Percentiles rank a stretch among this genome's conserved stretches.
phyloP scores from a whole-genome alignment of 2,113 vertebrate genomes.

The Dasyornis broadbenti region DNA sequence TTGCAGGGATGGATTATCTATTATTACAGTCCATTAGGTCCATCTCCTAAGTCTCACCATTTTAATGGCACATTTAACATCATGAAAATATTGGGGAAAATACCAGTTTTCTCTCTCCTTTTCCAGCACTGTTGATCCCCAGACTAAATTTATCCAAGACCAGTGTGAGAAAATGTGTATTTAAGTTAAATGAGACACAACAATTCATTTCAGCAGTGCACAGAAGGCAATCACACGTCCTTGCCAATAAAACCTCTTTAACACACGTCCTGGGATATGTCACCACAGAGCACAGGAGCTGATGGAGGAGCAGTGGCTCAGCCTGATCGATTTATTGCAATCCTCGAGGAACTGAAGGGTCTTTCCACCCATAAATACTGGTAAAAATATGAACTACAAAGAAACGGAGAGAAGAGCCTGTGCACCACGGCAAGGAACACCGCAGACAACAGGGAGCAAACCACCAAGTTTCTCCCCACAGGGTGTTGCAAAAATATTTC shows the following conservation, averaged over 20 bases:
- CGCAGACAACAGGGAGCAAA: not conserved
- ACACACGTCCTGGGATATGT: not conserved
- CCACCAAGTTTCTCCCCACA: not conserved
- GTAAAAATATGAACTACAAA: not conserved
- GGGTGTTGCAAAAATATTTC: conserved; percentile 23
- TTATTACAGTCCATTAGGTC: not conserved
- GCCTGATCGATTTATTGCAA: not conserved
- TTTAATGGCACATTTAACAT: not conserved
- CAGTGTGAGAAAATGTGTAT: not conserved
- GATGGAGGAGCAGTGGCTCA: not conserved
- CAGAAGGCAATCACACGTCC: not conserved
- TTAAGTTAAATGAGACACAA: not conserved
- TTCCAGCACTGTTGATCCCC: not conserved
- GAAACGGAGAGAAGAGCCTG: not conserved
- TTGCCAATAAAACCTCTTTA: not conserved
- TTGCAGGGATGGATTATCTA: not conserved
- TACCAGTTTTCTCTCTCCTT: not conserved
- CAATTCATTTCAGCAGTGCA: not conserved
- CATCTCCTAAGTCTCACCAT: not conserved
- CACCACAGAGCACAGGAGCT: not conserved
- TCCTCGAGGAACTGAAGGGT: not conserved
- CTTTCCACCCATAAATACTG: not conserved
- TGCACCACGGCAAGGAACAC: not conserved
- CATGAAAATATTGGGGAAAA: not conserved
- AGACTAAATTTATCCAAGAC: not conserved